Evolutionary conservation across 2,797 vertebrate species (phyloP).

Genomic region (Danio aesculapii): DNA sequence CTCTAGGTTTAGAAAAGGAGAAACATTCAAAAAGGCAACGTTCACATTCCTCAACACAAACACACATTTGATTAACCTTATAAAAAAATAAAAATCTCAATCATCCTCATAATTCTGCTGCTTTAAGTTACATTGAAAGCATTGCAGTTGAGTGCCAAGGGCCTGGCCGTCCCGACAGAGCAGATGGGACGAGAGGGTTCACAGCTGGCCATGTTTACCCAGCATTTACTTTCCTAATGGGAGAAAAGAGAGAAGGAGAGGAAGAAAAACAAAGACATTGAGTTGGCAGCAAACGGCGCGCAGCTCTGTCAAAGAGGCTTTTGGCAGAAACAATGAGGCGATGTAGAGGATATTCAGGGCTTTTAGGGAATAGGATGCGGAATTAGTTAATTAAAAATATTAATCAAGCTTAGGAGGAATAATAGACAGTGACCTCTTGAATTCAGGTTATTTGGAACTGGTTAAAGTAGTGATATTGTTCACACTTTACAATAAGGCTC

Average conservation of each 20-base stretch:
- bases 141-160: constrained; percentile 28
- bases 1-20: too few species aligned
- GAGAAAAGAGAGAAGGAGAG: constrained; percentile 14
- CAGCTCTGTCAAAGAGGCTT: background rate
- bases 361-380: background rate
- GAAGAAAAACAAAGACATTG: constrained; percentile 25
- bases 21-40: background rate
- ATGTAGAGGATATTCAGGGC: background rate
- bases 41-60: constrained; percentile 3
- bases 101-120: constrained; percentile 1
- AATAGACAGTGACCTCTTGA: background rate
- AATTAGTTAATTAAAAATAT: background rate
- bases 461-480: background rate
- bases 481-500: background rate
- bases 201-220: constrained; percentile 41
- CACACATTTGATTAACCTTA: constrained; percentile 6
- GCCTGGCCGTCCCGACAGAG: background rate
- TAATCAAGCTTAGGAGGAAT: background rate
- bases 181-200: constrained; percentile 45
- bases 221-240: constrained; percentile 37
- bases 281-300: background rate
- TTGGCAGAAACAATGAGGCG: background rate
- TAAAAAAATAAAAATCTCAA: constrained; percentile 4
- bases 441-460: background rate
- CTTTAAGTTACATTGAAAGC: constrained; percentile 35